Conservation (phyloP, 2,888 invertebrate species). For the Elysia crispata region DNA sequence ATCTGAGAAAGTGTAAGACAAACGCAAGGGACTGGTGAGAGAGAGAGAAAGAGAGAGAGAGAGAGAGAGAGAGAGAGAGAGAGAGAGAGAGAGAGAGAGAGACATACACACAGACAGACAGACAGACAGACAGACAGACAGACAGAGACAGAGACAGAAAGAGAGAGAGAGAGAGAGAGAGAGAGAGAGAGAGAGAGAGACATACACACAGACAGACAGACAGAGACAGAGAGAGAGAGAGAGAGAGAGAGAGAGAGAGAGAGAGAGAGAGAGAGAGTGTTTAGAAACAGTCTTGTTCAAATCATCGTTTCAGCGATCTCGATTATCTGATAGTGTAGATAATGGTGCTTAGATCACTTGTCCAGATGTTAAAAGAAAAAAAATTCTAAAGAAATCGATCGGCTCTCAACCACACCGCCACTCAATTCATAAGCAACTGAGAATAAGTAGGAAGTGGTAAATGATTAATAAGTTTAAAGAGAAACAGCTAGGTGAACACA, state of each 20-base stretch:
- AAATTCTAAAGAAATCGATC: too few species aligned
- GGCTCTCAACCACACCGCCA: too few species aligned
- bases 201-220: conserved; percentile 16
- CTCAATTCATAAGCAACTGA: too few species aligned
- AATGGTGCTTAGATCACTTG: not conserved
- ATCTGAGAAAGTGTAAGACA: not conserved
- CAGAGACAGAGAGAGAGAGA: conserved; percentile 24
- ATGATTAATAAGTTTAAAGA: too few species aligned
- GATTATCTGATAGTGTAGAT: not conserved
- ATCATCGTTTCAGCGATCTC: not conserved
- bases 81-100: conserved; percentile 5
- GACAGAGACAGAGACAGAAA: not conserved
- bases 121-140: not conserved
- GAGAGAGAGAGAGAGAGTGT: too few species aligned
- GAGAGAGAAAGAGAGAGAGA: conserved; percentile 13
- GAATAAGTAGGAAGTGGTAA: too few species aligned
- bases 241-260: conserved; percentile 6
- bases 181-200: not conserved
- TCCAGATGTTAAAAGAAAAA: too few species aligned
- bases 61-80: not conserved
- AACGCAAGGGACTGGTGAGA: not conserved
- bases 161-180: conserved; percentile 2
- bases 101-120: not conserved
- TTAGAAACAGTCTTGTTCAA: too few species aligned
- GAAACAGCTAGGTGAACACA: too few species aligned